Evolutionary conservation across 1,140 invertebrate species (phyloP).

Genomic region (Nymphalis io): DNA sequence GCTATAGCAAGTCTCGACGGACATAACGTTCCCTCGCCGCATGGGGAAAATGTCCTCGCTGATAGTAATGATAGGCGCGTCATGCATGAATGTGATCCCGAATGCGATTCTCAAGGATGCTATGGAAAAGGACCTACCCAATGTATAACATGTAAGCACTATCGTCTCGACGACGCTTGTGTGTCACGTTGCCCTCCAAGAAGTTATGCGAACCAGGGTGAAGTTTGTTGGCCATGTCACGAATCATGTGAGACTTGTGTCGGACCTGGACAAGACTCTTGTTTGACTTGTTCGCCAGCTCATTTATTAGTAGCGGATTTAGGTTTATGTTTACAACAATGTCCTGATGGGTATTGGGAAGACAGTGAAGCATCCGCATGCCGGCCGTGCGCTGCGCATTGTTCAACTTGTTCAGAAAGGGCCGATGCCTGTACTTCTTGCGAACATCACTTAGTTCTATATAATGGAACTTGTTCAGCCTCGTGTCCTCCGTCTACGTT

Average conservation of each 20-base stretch:
- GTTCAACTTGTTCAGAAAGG: constrained; percentile 89
- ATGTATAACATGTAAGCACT: constrained; percentile 90
- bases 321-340: constrained; percentile 90
- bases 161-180: constrained; percentile 89
- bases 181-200: constrained; percentile 90
- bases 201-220: constrained; percentile 88
- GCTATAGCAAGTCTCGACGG: constrained; percentile 86
- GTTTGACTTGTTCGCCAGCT: constrained; percentile 89
- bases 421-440: constrained; percentile 91
- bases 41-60: constrained; percentile 79
- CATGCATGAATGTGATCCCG: constrained; percentile 89
- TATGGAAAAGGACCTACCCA: constrained; percentile 90
- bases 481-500: constrained; percentile 90
- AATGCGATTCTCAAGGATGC: constrained; percentile 90
- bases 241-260: constrained; percentile 92
- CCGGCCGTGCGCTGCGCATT: constrained; percentile 87
- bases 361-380: constrained; percentile 88
- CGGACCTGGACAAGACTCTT: constrained; percentile 90
- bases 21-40: constrained; percentile 80
- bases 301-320: constrained; percentile 89
- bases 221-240: constrained; percentile 90
- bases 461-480: constrained; percentile 89
- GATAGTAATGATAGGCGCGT: constrained; percentile 84
- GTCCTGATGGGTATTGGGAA: constrained; percentile 92
- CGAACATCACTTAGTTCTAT: constrained; percentile 90